A percentile compares a stretch with the other conserved stretches of the same genome.
Evolutionary conservation across 2,797 vertebrate species (phyloP).

Genomic region (Hippopotamyrus pictus): DNA sequence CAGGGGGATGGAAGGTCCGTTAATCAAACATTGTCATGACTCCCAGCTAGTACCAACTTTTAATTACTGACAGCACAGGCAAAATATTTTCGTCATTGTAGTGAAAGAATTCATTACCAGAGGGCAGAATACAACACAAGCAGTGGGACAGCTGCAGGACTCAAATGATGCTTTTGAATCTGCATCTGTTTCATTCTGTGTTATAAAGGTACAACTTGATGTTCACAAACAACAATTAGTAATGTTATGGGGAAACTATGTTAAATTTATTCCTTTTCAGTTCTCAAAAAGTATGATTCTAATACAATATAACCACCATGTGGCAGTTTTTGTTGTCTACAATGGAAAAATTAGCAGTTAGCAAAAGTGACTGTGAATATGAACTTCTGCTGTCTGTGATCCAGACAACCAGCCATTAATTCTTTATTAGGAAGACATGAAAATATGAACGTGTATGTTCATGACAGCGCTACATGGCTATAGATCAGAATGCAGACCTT

Average conservation of each 20-base stretch:
- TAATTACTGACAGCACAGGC: background rate
- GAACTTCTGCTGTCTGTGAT: background rate
- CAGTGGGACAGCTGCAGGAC: background rate
- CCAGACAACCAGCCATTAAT: background rate
- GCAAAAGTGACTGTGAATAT: background rate
- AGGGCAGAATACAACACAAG: background rate
- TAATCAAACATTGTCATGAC: background rate
- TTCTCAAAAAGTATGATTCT: background rate
- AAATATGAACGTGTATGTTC: background rate
- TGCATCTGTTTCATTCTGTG: background rate
- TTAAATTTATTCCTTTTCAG: slow-evolving; percentile 1
- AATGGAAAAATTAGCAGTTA: background rate
- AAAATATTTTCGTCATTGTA: background rate
- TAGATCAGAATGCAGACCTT: background rate
- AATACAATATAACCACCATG: background rate
- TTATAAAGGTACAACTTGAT: background rate
- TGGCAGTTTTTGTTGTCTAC: background rate
- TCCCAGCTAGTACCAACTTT: background rate
- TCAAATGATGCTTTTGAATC: background rate
- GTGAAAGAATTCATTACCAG: background rate
- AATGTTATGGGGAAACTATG: background rate
- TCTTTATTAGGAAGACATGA: background rate
- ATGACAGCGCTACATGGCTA: background rate
- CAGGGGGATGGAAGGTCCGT: slow-evolving; percentile 19
- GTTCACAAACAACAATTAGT: background rate